Conservation (phyloP, 1,140 invertebrate species). For the Eriocheir sinensis region DNA sequence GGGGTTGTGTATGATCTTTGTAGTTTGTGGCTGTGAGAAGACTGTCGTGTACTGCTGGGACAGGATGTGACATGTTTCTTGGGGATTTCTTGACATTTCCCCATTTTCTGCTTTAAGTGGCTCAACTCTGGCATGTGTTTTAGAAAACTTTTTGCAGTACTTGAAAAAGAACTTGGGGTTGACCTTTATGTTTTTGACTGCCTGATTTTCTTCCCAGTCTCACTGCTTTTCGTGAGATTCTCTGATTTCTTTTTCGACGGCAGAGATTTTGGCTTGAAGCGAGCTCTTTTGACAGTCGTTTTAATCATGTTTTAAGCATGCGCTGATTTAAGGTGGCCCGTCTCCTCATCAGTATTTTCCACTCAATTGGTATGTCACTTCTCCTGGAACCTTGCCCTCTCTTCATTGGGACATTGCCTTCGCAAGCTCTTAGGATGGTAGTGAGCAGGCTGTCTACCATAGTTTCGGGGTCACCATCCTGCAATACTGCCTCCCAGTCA, state of each 20-base stretch:
- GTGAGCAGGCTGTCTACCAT: not conserved
- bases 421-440: not conserved
- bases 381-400: not conserved
- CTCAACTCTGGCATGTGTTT: not conserved
- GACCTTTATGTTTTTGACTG: constrained; percentile 29
- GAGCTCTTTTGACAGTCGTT: not conserved
- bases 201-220: no score
- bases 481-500: not conserved
- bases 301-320: not conserved
- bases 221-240: no score
- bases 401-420: constrained; percentile 2
- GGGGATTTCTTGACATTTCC: not conserved
- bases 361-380: not conserved
- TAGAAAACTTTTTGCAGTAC: not conserved
- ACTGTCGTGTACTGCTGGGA: constrained; percentile 32
- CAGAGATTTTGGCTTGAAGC: not conserved
- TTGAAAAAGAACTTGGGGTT: constrained; percentile 29
- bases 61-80: constrained; percentile 29
- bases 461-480: not conserved
- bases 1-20: not conserved
- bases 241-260: no score
- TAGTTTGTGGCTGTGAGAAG: not conserved
- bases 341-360: constrained; percentile 24
- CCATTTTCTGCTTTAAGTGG: constrained; percentile 7
- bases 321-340: not conserved